Percentiles rank a stretch among this genome's conserved stretches.
Conservation (phyloP, 2,797 vertebrate genomes). For the Lophotriccus pileatus region DNA sequence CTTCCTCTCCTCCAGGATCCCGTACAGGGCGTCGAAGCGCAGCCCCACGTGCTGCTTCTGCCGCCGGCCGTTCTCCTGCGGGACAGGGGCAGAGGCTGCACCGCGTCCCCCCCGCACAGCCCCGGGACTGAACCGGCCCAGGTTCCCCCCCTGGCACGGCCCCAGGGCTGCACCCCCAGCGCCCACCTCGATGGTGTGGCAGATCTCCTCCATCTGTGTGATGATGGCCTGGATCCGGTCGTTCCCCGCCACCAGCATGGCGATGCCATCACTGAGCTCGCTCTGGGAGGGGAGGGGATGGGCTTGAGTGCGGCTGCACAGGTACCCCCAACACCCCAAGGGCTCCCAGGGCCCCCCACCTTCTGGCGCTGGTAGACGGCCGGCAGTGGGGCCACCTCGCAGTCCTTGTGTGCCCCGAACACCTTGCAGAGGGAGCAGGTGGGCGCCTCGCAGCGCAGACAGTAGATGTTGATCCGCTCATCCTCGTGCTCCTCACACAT, state of each 20-base stretch:
- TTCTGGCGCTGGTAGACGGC: conserved; percentile 85
- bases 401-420: conserved; percentile 89
- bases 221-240: conserved; percentile 88
- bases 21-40: conserved; percentile 79
- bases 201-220: conserved; percentile 88
- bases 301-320: fast-evolving
- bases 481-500: conserved; percentile 90
- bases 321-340: fast-evolving
- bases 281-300: conserved; percentile 60
- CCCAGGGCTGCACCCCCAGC: neutral
- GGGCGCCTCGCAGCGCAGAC: conserved; percentile 85
- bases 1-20: conserved; percentile 87
- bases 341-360: conserved; percentile 10
- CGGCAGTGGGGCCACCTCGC: conserved; percentile 85
- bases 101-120: fast-evolving
- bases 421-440: conserved; percentile 96
- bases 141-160: neutral
- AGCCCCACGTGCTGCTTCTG: conserved; percentile 81
- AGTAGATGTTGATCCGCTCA: conserved; percentile 93
- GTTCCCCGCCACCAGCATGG: conserved; percentile 85
- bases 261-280: conserved; percentile 87
- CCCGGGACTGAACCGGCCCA: fast-evolving
- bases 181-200: conserved; percentile 84
- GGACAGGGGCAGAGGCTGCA: neutral
- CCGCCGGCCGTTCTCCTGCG: conserved; percentile 81